Evolutionary conservation across 1,140 invertebrate genomes (phyloP), one percentile per base, ranked within the genome.

Genomic region (Lucilia sericata): DNA sequence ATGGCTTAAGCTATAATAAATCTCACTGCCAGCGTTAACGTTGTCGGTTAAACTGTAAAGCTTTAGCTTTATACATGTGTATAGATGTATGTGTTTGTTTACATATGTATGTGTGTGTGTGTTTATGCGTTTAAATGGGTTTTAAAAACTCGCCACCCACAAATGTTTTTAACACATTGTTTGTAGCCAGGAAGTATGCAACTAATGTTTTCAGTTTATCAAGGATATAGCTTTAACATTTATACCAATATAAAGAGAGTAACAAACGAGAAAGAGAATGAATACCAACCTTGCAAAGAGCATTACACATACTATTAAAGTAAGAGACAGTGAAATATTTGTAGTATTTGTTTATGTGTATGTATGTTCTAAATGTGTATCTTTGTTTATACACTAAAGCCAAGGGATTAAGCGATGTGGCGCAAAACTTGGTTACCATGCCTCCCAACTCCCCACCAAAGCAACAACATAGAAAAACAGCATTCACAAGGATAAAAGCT

Each of bases 1-100:
- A 80, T 80, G 76, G 76, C 76, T 80, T 80, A 80, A 80, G 76
- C 76, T 19, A 80, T 80, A 80, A 80, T 80, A 80, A 80, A 80
- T 80, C 76, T 80, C 42, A 49, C 76, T 49, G 76, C 76, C 19
- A n/a, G 42, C 76, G 76, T 80, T 51, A 80, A 49, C 76, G 76
- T 80, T 70, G 65, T 19, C 65, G 65, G 65, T 25, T 70, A 70
- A 70, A 70, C n/a, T 25, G 65, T 70, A 70, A 19, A 70, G 65
- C n/a, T 70, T 70, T 21, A 19, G 65, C 65, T 19, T 21, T 60
- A 60, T 60, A 17, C 55, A n/a, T 60, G 5, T 42, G 10, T 2
- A 42, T 3, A 10, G 5, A 10, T 8, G 10, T 42, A 10, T 42
- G 42, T 42, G 14, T 60, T 12, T 17, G n/a, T 60, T 60, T 60